Evolutionary conservation across 2,888 invertebrate species (phyloP).

Genomic region (Luperina testacea): DNA sequence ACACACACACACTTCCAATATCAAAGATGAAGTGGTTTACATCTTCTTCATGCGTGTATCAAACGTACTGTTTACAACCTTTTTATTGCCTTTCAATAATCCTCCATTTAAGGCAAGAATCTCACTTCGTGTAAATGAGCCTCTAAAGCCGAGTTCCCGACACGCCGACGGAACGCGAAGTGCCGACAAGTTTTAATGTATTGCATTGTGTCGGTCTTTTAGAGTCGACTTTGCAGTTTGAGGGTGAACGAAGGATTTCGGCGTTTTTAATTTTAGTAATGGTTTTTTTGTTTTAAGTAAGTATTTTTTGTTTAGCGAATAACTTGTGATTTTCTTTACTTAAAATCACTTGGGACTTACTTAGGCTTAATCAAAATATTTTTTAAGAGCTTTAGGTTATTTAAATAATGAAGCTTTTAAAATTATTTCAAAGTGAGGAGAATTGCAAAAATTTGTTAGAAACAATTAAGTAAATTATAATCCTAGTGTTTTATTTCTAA

Average conservation of each 20-base stretch:
- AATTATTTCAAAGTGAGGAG: neutral
- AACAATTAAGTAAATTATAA: neutral
- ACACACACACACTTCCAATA: neutral
- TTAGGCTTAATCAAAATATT: neutral
- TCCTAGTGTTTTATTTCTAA: neutral
- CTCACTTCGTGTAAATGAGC: conserved; percentile 7
- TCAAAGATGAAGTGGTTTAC: neutral
- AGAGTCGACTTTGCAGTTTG: conserved; percentile 14
- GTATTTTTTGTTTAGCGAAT: too few relatives aligned
- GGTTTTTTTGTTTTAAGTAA: conserved; percentile 16
- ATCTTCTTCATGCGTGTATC: neutral
- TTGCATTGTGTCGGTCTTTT: conserved; percentile 44
- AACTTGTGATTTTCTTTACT: neutral
- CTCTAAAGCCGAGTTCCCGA: conserved; percentile 12
- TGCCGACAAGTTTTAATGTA: conserved; percentile 56
- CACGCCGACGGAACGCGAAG: conserved; percentile 23
- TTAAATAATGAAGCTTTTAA: neutral
- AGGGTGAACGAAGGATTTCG: conserved; percentile 17
- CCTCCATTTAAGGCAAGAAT: neutral
- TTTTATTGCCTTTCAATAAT: neutral
- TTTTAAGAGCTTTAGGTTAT: neutral
- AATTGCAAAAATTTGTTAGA: neutral
- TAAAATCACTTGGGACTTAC: neutral
- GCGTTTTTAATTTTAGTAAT: conserved; percentile 28
- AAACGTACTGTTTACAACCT: neutral